Percentiles rank a stretch among this genome's conserved stretches.
Conservation (phyloP, 2,797 vertebrate species). For the Potorous gilbertii region DNA sequence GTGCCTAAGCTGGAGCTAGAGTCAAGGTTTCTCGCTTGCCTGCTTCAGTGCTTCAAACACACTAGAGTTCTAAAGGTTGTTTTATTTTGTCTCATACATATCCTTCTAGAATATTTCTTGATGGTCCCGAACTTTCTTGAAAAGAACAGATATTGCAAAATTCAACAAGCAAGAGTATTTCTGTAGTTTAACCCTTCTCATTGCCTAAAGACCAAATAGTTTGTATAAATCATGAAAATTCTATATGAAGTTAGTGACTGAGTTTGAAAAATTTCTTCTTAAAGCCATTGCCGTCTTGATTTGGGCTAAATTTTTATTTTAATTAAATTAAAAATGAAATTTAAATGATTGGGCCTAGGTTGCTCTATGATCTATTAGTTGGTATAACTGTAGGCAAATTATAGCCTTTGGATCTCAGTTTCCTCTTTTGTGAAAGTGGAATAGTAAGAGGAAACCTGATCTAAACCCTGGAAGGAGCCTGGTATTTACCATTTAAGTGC, state of each 20-base stretch:
- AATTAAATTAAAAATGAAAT: background rate
- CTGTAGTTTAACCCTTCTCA: background rate
- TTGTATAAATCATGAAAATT: background rate
- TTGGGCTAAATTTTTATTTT: background rate
- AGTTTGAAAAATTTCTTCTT: background rate
- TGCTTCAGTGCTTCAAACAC: background rate
- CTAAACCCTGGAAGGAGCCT: background rate
- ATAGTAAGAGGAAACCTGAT: background rate
- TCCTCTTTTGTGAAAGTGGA: background rate
- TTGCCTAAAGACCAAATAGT: background rate
- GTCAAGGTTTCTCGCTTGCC: background rate
- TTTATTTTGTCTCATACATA: background rate
- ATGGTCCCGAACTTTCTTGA: background rate
- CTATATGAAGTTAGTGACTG: background rate
- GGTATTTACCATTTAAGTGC: background rate
- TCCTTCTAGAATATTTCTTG: background rate
- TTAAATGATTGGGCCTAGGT: background rate
- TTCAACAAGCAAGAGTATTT: background rate
- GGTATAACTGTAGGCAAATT: background rate
- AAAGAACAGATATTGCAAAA: background rate
- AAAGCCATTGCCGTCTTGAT: background rate
- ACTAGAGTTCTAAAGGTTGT: background rate
- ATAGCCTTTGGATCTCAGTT: background rate
- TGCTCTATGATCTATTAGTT: background rate
- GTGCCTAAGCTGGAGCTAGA: background rate